Base-by-base conservation (phyloP, 2,113 vertebrate genomes). In the Ptilonorhynchus violaceus region DNA sequence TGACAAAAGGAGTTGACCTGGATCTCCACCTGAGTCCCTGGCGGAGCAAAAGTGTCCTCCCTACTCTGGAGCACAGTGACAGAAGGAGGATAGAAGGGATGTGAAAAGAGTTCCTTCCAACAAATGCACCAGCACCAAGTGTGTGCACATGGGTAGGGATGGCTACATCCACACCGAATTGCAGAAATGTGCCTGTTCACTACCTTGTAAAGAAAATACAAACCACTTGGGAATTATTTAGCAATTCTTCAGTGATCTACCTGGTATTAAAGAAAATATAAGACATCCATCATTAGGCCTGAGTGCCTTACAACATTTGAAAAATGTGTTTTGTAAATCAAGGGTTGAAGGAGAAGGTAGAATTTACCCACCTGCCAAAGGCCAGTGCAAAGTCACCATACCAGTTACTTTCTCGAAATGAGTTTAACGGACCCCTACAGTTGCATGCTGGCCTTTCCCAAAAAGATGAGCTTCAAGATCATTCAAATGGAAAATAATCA, bases 401-500 rank as follows among this genome's bases (percentile, higher is more conserved):
- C 7, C 11, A 53, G 68, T 82, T 89, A 56, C 62, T 85, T 63
- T 68, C 81, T 73, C 55, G 66, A 85, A 93, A 74, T 69, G 80
- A 88, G 73, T 78, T 91, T 85, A 82, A 81, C 37, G 33, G 46
- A 96, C 42, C 49, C 37, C 64, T 66, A 52, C 0, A 1, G n/a
- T 85, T 88, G 86, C 42, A 55, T 42, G 35, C 11, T 70, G 53
- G 23, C 55, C 82, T 88, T 93, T 92, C 39, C 30, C 18, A 50
- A 72, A 92, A 53, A 11, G 30, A 73, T 47, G 62, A 93, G 27
- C 35, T 69, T 74, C 55, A 67, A 70, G 47, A 92, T 31, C 63
- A 70, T 84, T 92, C 85, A 80, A 39, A 90, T 25, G 72, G 50
- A 94, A 93, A 95, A 90, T 56, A 85, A 92, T 35, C 15, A 83